Conservation (phyloP, 2,113 vertebrate species). For the Scytalopus superciliaris region DNA sequence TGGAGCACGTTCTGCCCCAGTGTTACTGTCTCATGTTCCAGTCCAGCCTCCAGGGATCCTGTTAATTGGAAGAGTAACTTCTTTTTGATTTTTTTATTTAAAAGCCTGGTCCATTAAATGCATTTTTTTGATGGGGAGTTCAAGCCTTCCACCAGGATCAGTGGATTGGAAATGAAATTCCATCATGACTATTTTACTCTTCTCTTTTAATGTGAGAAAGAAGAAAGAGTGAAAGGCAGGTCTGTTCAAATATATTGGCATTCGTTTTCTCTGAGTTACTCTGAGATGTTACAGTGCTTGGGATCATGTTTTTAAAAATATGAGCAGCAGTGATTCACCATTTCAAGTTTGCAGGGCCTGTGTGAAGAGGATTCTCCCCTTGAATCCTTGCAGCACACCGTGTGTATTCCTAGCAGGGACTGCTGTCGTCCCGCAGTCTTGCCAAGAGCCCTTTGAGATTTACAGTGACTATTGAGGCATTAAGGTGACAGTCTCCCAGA, state of each 20-base stretch:
- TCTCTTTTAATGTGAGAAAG: neutral
- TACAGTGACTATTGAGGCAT: neutral
- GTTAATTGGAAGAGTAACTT: constrained; percentile 31
- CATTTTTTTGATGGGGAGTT: neutral
- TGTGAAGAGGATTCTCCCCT: neutral
- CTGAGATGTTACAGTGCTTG: neutral
- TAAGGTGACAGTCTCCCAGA: neutral
- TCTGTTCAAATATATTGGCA: neutral
- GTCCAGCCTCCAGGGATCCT: neutral
- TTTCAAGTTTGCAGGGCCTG: neutral
- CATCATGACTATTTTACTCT: neutral
- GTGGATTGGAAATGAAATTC: constrained; percentile 6
- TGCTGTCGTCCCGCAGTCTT: neutral
- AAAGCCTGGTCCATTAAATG: constrained; percentile 2
- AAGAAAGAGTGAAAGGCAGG: neutral
- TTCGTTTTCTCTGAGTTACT: neutral
- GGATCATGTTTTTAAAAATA: neutral
- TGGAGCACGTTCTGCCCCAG: neutral
- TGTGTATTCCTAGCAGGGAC: neutral
- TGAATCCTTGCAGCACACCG: neutral
- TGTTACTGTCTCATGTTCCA: neutral
- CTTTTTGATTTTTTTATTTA: constrained; percentile 14
- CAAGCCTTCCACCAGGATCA: constrained; percentile 16
- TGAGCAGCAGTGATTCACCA: neutral
- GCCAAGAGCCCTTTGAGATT: neutral